These are phyloP conservation scores for Drosophila santomea DNA, from an alignment of 1,140 invertebrate genomes.

Conservation along the genomic window DNA sequence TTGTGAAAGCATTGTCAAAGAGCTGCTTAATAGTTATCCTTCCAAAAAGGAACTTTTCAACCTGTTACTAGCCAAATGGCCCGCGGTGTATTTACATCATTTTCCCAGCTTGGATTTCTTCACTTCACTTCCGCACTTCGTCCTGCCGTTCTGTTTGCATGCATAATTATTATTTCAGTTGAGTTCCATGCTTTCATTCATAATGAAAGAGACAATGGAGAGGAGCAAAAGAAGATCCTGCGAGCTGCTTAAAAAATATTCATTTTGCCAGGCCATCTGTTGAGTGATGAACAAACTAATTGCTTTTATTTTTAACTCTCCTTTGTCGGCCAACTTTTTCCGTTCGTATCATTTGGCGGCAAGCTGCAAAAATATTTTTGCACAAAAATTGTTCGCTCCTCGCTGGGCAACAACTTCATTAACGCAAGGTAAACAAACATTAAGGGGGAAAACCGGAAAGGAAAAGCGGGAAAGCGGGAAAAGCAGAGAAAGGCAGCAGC, in stretches of 20 bases:
- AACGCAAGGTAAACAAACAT: slow-evolving; percentile 84
- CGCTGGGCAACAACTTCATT: slow-evolving; percentile 79
- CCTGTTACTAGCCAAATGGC: slow-evolving; percentile 28
- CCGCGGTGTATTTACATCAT: slow-evolving; percentile 59
- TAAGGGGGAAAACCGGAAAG: slow-evolving; percentile 41
- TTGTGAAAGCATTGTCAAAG: too few relatives aligned
- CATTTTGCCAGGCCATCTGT: slow-evolving; percentile 77
- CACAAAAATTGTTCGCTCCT: slow-evolving; percentile 54
- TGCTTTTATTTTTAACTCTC: slow-evolving; percentile 77
- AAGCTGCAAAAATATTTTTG: slow-evolving; percentile 73
- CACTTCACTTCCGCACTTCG: slow-evolving; percentile 23
- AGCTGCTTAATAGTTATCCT: too few relatives aligned
- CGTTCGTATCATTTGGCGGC: slow-evolving; percentile 38
- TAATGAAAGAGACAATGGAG: slow-evolving; percentile 39
- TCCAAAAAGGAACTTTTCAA: background rate
- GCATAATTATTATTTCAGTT: slow-evolving; percentile 76
- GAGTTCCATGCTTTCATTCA: slow-evolving; percentile 56
- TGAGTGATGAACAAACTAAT: slow-evolving; percentile 84
- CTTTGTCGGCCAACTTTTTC: slow-evolving; percentile 11
- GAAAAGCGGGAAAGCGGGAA: slow-evolving; percentile 1
- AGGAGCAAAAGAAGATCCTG: background rate
- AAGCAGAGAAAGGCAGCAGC: slow-evolving; percentile 14
- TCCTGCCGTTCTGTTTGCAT: slow-evolving; percentile 45
- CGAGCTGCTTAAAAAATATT: slow-evolving; percentile 66
- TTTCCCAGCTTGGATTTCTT: slow-evolving; percentile 42